Percentiles rank a stretch among this genome's conserved stretches.
These are phyloP conservation scores for Leptobrachium ailaonicum DNA, from an alignment of 2,113 vertebrate species.

Conservation along the genomic window DNA sequence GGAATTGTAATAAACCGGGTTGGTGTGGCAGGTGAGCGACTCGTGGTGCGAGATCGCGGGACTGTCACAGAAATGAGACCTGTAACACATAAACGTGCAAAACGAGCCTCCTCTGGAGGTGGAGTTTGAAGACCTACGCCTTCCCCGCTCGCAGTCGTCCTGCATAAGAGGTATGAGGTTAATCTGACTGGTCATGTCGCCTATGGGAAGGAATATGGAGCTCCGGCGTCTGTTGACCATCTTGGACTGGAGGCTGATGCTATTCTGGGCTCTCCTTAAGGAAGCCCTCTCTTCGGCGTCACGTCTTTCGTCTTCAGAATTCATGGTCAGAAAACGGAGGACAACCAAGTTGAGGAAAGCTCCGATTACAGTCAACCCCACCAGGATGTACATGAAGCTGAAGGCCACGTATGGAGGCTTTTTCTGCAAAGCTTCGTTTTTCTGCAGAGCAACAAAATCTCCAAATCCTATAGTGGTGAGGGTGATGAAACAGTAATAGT, in stretches of 20 bases:
- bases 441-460: slow-evolving; percentile 96
- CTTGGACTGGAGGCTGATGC: slow-evolving; percentile 60
- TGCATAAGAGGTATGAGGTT: slow-evolving; percentile 80
- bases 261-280: slow-evolving; percentile 64
- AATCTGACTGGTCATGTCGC: slow-evolving; percentile 83
- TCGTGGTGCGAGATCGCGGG: slow-evolving; percentile 64
- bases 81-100: slow-evolving; percentile 81
- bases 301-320: slow-evolving; percentile 79
- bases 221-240: slow-evolving; percentile 69
- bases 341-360: slow-evolving; percentile 96
- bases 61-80: slow-evolving; percentile 70
- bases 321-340: slow-evolving; percentile 91
- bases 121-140: slow-evolving; percentile 53
- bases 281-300: slow-evolving; percentile 80
- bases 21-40: slow-evolving; percentile 70
- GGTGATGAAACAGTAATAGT: slow-evolving; percentile 98
- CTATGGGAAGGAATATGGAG: slow-evolving; percentile 74
- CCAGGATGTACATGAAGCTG: slow-evolving; percentile 96
- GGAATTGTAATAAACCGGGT: slow-evolving; percentile 81
- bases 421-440: slow-evolving; percentile 90
- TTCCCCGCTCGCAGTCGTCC: slow-evolving; percentile 62
- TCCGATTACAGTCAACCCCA: slow-evolving; percentile 91
- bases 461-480: slow-evolving; percentile 97
- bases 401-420: slow-evolving; percentile 91
- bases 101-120: slow-evolving; percentile 69